Percentiles rank a stretch among this genome's conserved stretches.
phyloP scores from a whole-genome alignment of 2,888 invertebrate species.

The Pandemis heparana region DNA sequence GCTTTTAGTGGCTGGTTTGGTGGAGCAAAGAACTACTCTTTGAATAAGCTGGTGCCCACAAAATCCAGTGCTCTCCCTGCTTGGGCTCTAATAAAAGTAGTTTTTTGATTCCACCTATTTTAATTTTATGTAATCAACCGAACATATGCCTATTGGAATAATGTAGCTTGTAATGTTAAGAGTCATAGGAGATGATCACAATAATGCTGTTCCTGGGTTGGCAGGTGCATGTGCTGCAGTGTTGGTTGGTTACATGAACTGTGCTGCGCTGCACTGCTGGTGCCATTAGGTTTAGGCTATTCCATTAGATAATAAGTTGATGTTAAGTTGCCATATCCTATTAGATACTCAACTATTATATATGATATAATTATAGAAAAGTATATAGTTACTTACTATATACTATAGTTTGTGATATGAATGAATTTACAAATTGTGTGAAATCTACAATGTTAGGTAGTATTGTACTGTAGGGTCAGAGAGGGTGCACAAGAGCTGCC shows the following conservation, averaged over 20 bases:
- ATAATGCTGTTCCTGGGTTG: neutral
- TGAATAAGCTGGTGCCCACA: neutral
- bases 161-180: constrained; percentile 8
- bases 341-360: constrained; percentile 83
- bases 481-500: neutral
- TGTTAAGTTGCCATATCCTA: constrained; percentile 84
- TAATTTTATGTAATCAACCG: constrained; percentile 34
- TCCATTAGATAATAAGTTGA: constrained; percentile 85
- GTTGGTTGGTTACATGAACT: constrained; percentile 37
- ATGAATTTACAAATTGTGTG: constrained; percentile 83
- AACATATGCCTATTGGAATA: constrained; percentile 38
- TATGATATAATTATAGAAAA: constrained; percentile 74
- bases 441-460: constrained; percentile 61
- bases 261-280: constrained; percentile 37
- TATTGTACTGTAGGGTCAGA: constrained; percentile 26
- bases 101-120: constrained; percentile 26
- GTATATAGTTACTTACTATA: constrained; percentile 75
- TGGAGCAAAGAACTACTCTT: constrained; percentile 14
- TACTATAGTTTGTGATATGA: constrained; percentile 83
- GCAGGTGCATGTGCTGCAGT: neutral
- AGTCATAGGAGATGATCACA: neutral
- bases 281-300: constrained; percentile 63
- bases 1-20: constrained; percentile 30
- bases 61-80: neutral
- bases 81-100: constrained; percentile 4